These are phyloP conservation scores for Micoletzkya japonica DNA, from an alignment of 2,888 invertebrate species.

Conservation along the genomic window DNA sequence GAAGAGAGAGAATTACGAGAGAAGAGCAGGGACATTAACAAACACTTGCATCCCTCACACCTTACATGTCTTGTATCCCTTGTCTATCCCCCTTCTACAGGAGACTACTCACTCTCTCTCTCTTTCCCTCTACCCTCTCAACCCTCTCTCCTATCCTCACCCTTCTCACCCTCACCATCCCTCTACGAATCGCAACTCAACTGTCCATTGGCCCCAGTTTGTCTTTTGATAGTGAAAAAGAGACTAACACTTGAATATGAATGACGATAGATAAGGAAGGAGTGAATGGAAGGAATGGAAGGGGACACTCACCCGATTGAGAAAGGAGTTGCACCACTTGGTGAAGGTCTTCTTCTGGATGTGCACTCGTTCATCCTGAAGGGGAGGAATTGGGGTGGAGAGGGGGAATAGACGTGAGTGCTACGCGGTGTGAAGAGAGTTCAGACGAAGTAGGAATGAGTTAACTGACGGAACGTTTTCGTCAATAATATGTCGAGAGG, in stretches of 20 bases:
- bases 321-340: constrained; percentile 98
- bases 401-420: too few species aligned
- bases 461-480: too few species aligned
- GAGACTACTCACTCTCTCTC: not conserved
- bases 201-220: not conserved
- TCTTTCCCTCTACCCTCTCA: not conserved
- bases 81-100: too few species aligned
- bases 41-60: too few species aligned
- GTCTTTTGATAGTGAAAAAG: not conserved
- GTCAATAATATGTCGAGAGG: not conserved
- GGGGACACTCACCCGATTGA: constrained; percentile 78
- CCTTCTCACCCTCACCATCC: not conserved
- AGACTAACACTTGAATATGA: not conserved
- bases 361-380: constrained; percentile 87
- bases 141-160: not conserved
- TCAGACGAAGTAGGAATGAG: too few species aligned
- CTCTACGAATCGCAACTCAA: not conserved
- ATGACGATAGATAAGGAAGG: not conserved
- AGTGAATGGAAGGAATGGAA: not conserved
- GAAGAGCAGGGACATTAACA: not conserved
- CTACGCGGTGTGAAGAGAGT: too few species aligned
- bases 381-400: not conserved
- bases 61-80: too few species aligned
- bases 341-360: constrained; percentile 99
- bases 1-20: not conserved